These are phyloP conservation scores for Synergus laeviventris DNA, from an alignment of 2,888 invertebrate genomes.

Conservation along the genomic window DNA sequence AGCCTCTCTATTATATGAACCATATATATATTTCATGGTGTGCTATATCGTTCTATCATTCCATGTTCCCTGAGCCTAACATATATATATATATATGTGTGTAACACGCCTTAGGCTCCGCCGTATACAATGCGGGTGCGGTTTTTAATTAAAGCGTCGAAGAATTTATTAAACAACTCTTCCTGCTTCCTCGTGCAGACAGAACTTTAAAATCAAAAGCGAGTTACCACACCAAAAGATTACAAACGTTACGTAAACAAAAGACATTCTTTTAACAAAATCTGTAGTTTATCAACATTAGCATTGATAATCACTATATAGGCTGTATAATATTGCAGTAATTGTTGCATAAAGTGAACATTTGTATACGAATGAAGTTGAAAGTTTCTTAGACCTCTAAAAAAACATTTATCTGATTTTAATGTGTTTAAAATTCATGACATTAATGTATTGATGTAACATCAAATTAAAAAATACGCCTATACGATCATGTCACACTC, in stretches of 20 bases:
- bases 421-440: neutral
- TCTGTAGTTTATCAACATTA: neutral
- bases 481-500: neutral
- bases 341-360: neutral
- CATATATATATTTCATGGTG: constrained; percentile 37
- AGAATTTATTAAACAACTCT: constrained; percentile 38
- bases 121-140: constrained; percentile 45
- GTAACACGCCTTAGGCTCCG: constrained; percentile 38
- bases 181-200: constrained; percentile 48
- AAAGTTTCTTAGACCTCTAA: neutral
- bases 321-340: neutral
- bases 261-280: neutral
- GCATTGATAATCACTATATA: too few relatives aligned
- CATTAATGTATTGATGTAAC: neutral
- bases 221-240: neutral
- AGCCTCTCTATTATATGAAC: neutral
- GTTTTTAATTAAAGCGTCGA: constrained; percentile 45
- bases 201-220: neutral
- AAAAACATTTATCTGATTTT: neutral
- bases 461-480: neutral
- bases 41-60: constrained; percentile 45
- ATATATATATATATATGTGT: too few relatives aligned
- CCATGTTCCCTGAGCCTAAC: constrained; percentile 37
- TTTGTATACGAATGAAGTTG: too few relatives aligned
- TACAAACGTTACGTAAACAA: neutral